A percentile compares a stretch with the other conserved stretches of the same genome.
Conservation (phyloP, 2,888 invertebrate genomes). For the Latrodectus elegans region DNA sequence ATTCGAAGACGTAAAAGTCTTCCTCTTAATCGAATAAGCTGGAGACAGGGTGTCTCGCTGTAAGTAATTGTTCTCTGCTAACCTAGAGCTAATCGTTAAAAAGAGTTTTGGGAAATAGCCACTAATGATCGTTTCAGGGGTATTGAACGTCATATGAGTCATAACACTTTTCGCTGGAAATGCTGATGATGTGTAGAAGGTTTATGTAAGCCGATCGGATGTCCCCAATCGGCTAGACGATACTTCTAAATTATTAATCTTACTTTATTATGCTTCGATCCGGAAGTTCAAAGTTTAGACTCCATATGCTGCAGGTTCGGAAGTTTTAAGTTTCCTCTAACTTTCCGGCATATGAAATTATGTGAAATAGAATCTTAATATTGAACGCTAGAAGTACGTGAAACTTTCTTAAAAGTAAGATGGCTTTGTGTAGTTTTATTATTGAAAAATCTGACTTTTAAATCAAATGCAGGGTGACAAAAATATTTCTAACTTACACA, state of each 20-base stretch:
- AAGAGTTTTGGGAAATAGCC: conserved; percentile 41
- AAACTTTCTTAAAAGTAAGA: too few relatives aligned
- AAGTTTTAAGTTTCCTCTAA: too few relatives aligned
- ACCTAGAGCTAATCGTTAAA: conserved; percentile 48
- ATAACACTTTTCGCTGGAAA: conserved; percentile 29
- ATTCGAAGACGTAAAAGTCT: conserved; percentile 34
- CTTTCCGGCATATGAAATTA: too few relatives aligned
- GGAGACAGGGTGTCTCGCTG: conserved; percentile 26
- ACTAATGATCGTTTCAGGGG: conserved; percentile 44
- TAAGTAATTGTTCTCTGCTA: conserved; percentile 45
- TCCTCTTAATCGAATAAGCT: conserved; percentile 39
- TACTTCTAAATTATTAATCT: not conserved
- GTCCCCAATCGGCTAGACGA: conserved; percentile 9
- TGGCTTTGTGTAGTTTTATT: too few relatives aligned
- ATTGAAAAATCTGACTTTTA: too few relatives aligned
- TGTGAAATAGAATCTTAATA: too few relatives aligned
- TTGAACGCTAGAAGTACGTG: too few relatives aligned
- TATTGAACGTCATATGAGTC: conserved; percentile 55
- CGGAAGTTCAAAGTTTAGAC: not conserved
- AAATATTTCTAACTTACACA: too few relatives aligned
- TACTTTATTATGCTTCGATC: conserved; percentile 1
- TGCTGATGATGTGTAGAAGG: conserved; percentile 31
- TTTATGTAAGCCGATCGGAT: conserved; percentile 19
- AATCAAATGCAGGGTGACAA: too few relatives aligned
- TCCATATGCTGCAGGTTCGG: too few relatives aligned